Base-by-base conservation (phyloP, 1,140 invertebrate genomes). In the Zaprionus tsacasi region DNA sequence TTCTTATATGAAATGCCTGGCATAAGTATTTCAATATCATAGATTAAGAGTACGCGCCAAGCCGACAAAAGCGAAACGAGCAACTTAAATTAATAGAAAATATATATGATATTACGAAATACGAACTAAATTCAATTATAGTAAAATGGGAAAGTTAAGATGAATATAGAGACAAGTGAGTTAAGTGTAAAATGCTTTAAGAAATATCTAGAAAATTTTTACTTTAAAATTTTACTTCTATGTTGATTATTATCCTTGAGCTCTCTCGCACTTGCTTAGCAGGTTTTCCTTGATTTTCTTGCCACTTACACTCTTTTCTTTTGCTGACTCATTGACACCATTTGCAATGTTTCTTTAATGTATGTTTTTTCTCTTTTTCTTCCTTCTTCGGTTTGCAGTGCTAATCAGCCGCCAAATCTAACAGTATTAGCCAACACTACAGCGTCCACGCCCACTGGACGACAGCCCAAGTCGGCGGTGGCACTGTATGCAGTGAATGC, bases 331-430 rank as follows among this genome's bases (percentile, higher is more conserved):
- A 45, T 13, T 27, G 6, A n/a, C 6, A 21, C 17, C 8, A 15
- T 30, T 30, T 12, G 27, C 3, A 59, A 45, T 45, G 36, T 59
- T 43, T 48, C 10, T 48, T 7, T 21, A 48, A 27, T 59, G 8
- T 40, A 43, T 7, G 27, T 63, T 52, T 27, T 12, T 30, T 1
- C 3, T 58, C 0, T 15, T 45, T 40, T 45, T 43, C 2, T 15
- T 45, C n/a, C 7, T 45, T 17, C n/a, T 1, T 45, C 40, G n/a
- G 15, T 54, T 78, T 90, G 3, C 73, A 92, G 91, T 59, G 79
- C 82, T 66, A 91, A 91, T 77, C 91, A 89, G 73, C 91, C 88
- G 69, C 76, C 80, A 70, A 92, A 90, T 90, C 61, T 92, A 90
- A 79, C 91, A 92, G 91, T 92, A 92, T 92, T 92, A 92, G 74